Conservation (phyloP, 2,797 vertebrate species). For the Malurus splendens region DNA sequence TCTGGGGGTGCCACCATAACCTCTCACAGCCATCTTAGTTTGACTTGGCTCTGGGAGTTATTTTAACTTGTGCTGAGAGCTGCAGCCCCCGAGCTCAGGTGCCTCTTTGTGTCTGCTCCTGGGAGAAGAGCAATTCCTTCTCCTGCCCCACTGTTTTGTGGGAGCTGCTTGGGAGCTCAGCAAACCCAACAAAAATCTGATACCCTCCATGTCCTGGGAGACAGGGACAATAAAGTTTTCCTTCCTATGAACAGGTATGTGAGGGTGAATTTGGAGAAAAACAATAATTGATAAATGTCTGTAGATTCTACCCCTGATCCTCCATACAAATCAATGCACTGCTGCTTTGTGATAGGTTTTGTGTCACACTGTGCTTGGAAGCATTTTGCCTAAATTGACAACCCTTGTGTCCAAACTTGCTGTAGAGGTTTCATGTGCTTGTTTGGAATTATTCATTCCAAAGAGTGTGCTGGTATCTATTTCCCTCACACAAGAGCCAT, state of each 20-base stretch:
- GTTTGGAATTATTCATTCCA: background rate
- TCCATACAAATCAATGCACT: background rate
- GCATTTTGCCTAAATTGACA: background rate
- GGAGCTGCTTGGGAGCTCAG: background rate
- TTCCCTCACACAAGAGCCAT: background rate
- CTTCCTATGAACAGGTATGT: background rate
- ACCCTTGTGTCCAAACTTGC: fast-evolving
- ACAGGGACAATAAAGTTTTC: background rate
- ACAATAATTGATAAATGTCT: background rate
- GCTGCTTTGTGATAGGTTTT: background rate
- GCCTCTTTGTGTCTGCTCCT: background rate
- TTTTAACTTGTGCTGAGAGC: background rate
- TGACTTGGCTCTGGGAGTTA: background rate
- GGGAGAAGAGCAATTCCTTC: background rate
- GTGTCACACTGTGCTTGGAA: background rate
- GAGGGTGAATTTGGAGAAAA: background rate
- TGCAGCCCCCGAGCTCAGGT: background rate
- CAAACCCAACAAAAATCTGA: background rate
- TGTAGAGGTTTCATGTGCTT: background rate
- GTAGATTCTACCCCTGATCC: background rate
- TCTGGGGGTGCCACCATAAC: background rate
- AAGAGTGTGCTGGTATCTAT: background rate
- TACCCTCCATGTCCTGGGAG: background rate
- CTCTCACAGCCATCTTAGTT: background rate
- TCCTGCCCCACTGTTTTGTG: fast-evolving